phyloP scores from a whole-genome alignment of 2,113 vertebrate species.

The Edolisoma coerulescens region DNA sequence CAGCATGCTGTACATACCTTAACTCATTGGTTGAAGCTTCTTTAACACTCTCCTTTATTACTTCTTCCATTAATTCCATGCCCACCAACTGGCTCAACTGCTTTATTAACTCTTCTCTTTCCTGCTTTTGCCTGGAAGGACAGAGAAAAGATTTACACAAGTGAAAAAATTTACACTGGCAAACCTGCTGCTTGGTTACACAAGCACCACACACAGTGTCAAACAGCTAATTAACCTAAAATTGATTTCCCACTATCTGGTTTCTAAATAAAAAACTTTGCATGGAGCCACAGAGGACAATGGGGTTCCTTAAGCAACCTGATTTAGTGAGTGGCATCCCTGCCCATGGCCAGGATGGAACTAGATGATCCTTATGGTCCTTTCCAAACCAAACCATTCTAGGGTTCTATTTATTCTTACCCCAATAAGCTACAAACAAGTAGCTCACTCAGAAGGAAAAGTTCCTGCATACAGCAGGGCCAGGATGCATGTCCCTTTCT shows the following conservation, averaged over 20 bases:
- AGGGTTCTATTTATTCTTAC: neutral
- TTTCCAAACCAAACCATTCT: neutral
- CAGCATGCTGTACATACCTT: conserved; percentile 64
- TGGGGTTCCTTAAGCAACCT: neutral
- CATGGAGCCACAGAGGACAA: neutral
- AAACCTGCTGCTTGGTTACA: neutral
- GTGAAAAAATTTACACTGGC: neutral
- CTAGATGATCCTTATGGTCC: neutral
- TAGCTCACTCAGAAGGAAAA: neutral
- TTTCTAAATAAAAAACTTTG: neutral
- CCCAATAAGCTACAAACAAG: neutral
- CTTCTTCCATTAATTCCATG: conserved; percentile 76
- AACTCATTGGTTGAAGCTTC: conserved; percentile 75
- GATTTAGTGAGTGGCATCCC: neutral
- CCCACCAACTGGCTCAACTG: conserved; percentile 78
- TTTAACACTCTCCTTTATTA: conserved; percentile 73
- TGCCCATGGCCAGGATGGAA: neutral
- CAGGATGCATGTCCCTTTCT: neutral
- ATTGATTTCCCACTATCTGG: neutral
- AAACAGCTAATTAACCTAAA: neutral
- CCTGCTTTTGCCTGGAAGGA: conserved; percentile 76
- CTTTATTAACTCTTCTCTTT: conserved; percentile 77
- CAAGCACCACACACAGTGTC: accelerated
- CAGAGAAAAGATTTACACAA: neutral
- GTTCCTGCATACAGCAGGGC: neutral